phyloP scores from a whole-genome alignment of 1,140 invertebrate species.

The Dendrolimus kikuchii region DNA sequence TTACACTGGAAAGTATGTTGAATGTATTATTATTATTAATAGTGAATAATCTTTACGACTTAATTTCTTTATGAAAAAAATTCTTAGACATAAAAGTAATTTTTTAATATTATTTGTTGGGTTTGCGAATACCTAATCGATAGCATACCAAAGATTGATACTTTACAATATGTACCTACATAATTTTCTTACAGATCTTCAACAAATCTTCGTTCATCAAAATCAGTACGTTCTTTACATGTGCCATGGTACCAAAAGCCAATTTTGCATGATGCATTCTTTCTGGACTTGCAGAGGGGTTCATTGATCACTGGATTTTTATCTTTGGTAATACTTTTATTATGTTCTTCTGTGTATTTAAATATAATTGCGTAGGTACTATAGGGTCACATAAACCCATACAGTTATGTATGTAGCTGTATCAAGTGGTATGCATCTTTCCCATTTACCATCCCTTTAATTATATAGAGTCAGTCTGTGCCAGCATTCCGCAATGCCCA shows the following conservation, averaged over 20 bases:
- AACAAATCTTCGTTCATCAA: conserved; percentile 84
- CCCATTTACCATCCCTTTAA: too few relatives aligned
- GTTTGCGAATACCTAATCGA: too few relatives aligned
- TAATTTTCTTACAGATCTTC: conserved; percentile 71
- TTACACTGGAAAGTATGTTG: conserved; percentile 77
- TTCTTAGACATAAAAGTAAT: too few relatives aligned
- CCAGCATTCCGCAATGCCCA: too few relatives aligned
- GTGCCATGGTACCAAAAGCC: conserved; percentile 90
- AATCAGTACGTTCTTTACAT: conserved; percentile 82
- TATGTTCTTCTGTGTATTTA: background rate
- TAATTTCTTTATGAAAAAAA: background rate
- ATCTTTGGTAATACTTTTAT: conserved; percentile 77
- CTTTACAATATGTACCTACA: background rate
- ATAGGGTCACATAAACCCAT: too few relatives aligned
- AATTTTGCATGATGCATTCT: conserved; percentile 81
- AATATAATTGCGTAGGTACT: too few relatives aligned
- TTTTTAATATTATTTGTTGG: conserved; percentile 3
- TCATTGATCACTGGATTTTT: conserved; percentile 82
- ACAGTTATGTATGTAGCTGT: too few relatives aligned
- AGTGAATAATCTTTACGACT: background rate
- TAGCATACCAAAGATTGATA: too few relatives aligned
- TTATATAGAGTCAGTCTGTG: too few relatives aligned
- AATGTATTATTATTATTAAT: too few relatives aligned
- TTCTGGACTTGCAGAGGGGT: conserved; percentile 86
- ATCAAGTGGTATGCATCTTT: too few relatives aligned